These are phyloP conservation scores for Pterobdella sp. DNA, from an alignment of 2,888 invertebrate genomes.

Conservation along the genomic window DNA sequence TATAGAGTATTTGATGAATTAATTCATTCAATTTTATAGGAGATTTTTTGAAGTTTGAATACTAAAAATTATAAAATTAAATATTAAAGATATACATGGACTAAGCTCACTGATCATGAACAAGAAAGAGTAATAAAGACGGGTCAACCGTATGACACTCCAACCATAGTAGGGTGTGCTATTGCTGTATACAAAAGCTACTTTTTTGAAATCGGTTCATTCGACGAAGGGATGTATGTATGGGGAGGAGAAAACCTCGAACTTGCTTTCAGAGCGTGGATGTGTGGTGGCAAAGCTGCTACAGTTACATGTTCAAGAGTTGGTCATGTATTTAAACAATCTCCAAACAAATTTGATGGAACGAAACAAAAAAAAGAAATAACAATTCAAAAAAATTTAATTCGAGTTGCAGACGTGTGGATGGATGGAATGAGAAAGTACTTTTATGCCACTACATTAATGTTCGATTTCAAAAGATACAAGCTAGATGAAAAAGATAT, in stretches of 20 bases:
- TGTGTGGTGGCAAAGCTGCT: conserved; percentile 40
- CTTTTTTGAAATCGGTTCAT: conserved; percentile 38
- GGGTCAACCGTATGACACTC: conserved; percentile 37
- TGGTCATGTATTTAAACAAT: conserved; percentile 40
- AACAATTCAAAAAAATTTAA: conserved; percentile 39
- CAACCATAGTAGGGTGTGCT: conserved; percentile 40
- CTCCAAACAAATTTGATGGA: conserved; percentile 39
- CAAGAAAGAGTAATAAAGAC: conserved; percentile 31
- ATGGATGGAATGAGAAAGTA: conserved; percentile 39
- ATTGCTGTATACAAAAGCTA: conserved; percentile 38
- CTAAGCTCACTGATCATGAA: conserved; percentile 37
- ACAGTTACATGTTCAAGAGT: conserved; percentile 41
- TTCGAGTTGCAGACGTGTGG: conserved; percentile 40
- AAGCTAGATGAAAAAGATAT: conserved; percentile 33
- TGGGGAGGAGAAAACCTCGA: conserved; percentile 43
- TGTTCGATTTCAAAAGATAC: conserved; percentile 37
- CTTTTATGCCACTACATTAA: conserved; percentile 38
- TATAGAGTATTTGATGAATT: background rate
- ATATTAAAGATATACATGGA: conserved; percentile 37
- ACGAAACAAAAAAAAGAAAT: conserved; percentile 30
- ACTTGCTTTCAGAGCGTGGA: conserved; percentile 40
- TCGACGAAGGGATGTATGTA: conserved; percentile 37
- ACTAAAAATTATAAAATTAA: background rate
- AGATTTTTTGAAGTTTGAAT: background rate
- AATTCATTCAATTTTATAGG: background rate